Evolutionary conservation across 2,797 vertebrate genomes (phyloP).

Genomic region (Limnodromus scolopaceus): DNA sequence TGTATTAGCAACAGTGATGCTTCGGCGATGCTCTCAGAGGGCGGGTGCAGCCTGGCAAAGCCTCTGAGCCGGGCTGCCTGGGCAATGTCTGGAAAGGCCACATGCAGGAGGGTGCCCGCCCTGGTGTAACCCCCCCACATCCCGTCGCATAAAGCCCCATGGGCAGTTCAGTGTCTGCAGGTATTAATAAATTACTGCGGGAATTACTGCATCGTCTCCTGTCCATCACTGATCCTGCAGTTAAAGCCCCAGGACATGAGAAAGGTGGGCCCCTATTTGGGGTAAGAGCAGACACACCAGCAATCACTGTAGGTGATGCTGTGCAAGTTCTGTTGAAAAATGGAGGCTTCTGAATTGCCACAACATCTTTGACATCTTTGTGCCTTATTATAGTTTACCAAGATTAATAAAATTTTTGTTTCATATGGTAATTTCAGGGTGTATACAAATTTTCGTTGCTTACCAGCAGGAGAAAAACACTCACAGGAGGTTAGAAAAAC

Average conservation of each 20-base stretch:
- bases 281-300: neutral
- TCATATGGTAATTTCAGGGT: neutral
- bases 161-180: neutral
- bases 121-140: neutral
- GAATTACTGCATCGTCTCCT: neutral
- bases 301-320: neutral
- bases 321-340: neutral
- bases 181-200: neutral
- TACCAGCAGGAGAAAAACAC: neutral
- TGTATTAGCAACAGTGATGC: rapidly evolving
- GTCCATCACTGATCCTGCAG: neutral
- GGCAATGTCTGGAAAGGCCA: neutral
- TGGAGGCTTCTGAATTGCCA: neutral
- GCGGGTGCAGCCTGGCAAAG: neutral
- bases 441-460: neutral
- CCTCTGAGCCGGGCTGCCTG: neutral
- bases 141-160: neutral
- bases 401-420: neutral
- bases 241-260: neutral
- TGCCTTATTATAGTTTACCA: neutral
- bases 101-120: neutral
- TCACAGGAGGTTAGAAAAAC: neutral
- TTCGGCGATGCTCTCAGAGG: rapidly evolving
- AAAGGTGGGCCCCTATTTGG: no score
- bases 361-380: neutral